phyloP scores from a whole-genome alignment of 1,140 invertebrate species.

The Drosophila yakuba region DNA sequence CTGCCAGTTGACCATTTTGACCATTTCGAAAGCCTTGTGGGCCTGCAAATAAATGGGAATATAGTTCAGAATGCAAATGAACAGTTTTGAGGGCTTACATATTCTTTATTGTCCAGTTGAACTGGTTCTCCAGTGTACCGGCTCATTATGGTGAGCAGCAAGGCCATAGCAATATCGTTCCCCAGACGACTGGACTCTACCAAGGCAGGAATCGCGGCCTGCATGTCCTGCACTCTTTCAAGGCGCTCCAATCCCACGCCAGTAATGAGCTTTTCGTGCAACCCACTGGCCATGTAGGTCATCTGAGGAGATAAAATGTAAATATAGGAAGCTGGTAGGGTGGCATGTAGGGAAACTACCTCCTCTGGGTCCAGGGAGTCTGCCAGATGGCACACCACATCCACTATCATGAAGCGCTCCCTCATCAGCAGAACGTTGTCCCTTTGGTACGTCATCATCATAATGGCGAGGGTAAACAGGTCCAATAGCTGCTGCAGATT shows the following conservation, averaged over 20 bases:
- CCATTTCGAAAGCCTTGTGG: slow-evolving; percentile 23
- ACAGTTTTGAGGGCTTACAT: not conserved
- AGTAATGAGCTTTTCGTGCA: slow-evolving; percentile 15
- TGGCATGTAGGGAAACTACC: not conserved
- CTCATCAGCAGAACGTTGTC: slow-evolving; percentile 9
- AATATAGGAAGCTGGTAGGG: not conserved
- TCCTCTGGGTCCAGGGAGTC: not conserved
- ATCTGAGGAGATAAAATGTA: slow-evolving; percentile 2
- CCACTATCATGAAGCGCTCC: slow-evolving; percentile 26
- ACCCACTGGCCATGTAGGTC: slow-evolving; percentile 18
- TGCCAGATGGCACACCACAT: slow-evolving; percentile 15
- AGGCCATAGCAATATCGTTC: slow-evolving; percentile 17
- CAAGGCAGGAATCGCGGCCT: slow-evolving; percentile 30
- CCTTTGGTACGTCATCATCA: slow-evolving; percentile 37
- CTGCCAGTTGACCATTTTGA: slow-evolving; percentile 30
- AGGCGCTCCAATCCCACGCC: slow-evolving; percentile 19
- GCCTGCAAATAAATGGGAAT: not conserved
- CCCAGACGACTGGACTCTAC: slow-evolving; percentile 23
- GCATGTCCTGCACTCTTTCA: slow-evolving; percentile 32
- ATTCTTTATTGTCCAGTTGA: not conserved
- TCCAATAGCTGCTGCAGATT: slow-evolving; percentile 13
- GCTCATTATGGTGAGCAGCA: slow-evolving; percentile 32
- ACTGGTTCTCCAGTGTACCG: slow-evolving; percentile 4
- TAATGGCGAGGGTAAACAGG: slow-evolving; percentile 36
- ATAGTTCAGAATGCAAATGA: not conserved